Evolutionary conservation across 2,113 vertebrate genomes (phyloP).

Genomic region (Machaerirhynchus nigripectus): DNA sequence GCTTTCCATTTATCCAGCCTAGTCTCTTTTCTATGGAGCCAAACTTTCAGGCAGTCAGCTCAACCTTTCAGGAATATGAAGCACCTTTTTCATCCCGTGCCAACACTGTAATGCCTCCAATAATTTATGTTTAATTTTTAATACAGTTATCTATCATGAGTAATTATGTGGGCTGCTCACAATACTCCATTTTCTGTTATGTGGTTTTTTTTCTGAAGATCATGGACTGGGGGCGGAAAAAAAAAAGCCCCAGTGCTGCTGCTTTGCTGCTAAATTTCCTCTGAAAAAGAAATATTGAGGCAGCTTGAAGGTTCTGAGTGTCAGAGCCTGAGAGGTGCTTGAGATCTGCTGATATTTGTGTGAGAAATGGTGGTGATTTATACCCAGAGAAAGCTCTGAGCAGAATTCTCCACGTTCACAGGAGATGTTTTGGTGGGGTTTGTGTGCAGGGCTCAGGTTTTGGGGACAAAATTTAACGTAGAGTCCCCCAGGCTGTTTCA

Average conservation of each 20-base stretch:
- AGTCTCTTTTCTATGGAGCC: slow-evolving; percentile 59
- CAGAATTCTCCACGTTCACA: neutral
- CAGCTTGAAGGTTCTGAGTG: neutral
- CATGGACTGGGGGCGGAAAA: slow-evolving; percentile 13
- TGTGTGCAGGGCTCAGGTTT: neutral
- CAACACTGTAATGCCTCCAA: slow-evolving; percentile 72
- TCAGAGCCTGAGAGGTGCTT: neutral
- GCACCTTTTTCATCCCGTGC: slow-evolving; percentile 76
- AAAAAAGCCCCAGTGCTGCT: slow-evolving; percentile 57
- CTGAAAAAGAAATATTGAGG: slow-evolving; percentile 53
- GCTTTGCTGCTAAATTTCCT: slow-evolving; percentile 59
- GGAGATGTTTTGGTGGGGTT: neutral
- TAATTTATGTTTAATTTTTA: slow-evolving; percentile 83
- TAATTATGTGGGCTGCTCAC: slow-evolving; percentile 71
- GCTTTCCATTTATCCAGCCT: slow-evolving; percentile 63
- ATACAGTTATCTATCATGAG: slow-evolving; percentile 77
- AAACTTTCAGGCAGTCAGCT: slow-evolving; percentile 67
- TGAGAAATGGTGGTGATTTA: neutral
- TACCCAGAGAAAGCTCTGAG: neutral
- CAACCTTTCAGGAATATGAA: slow-evolving; percentile 73
- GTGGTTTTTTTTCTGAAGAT: slow-evolving; percentile 72
- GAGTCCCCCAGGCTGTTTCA: neutral
- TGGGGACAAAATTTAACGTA: neutral
- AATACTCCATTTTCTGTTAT: slow-evolving; percentile 70
- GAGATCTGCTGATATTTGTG: neutral